A percentile compares a stretch with the other conserved stretches of the same genome.
Evolutionary conservation across 2,113 vertebrate genomes (phyloP).

Genomic region (Elgaria multicarinata): DNA sequence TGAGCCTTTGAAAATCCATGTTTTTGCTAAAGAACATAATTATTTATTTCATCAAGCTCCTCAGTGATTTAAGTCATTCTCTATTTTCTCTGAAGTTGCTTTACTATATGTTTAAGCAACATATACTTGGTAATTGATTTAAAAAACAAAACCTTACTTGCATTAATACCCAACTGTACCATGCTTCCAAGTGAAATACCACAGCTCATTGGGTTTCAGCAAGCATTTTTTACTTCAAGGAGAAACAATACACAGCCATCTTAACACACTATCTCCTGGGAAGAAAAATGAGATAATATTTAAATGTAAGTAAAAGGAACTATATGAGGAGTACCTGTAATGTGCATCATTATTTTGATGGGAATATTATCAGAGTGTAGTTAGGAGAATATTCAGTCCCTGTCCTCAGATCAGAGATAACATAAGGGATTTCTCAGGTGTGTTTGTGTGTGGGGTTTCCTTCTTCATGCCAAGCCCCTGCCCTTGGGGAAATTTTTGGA

Average conservation of each 20-base stretch:
- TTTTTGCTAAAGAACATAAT: background rate
- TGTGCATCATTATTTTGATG: background rate
- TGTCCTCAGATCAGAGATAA: too few species aligned
- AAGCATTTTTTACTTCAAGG: background rate
- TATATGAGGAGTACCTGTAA: background rate
- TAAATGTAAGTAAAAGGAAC: background rate
- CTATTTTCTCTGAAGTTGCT: constrained; percentile 2
- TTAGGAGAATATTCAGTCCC: background rate
- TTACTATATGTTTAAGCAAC: background rate
- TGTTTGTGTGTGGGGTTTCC: too few species aligned
- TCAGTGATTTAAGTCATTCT: background rate
- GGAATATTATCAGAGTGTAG: background rate
- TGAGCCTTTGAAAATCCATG: background rate
- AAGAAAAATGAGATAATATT: background rate
- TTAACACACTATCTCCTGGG: background rate
- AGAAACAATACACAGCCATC: background rate
- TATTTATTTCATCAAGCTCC: constrained; percentile 32
- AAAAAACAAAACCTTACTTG: background rate
- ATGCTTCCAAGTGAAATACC: background rate
- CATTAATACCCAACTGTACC: background rate
- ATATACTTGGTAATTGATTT: background rate
- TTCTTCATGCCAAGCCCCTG: too few species aligned
- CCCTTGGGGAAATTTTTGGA: too few species aligned
- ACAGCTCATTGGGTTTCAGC: background rate
- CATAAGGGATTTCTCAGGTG: too few species aligned